phyloP scores from a whole-genome alignment of 2,113 vertebrate genomes.

The human region DNA sequence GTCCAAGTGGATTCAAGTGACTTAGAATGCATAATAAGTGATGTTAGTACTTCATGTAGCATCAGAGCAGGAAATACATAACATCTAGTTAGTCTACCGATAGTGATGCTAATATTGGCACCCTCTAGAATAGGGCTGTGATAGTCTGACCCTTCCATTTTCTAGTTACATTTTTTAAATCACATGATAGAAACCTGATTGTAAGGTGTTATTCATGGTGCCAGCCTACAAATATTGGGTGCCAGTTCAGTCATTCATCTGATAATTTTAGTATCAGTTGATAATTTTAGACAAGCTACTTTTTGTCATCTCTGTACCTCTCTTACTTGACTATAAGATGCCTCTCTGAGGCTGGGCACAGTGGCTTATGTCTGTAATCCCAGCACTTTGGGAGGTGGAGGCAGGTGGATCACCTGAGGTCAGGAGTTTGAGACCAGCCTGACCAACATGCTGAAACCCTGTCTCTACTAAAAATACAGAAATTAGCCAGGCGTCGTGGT shows the following conservation, averaged over 20 bases:
- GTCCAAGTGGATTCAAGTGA: not conserved
- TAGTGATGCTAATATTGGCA: not conserved
- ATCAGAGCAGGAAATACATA: not conserved
- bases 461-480: too few species aligned
- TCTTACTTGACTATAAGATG: not conserved
- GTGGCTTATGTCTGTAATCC: too few species aligned
- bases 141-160: not conserved
- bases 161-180: not conserved
- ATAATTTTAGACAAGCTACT: constrained; percentile 32
- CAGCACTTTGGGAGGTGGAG: too few species aligned
- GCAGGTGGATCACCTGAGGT: too few species aligned
- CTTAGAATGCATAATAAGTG: not conserved
- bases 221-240: not conserved
- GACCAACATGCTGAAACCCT: too few species aligned
- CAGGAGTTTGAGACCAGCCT: too few species aligned
- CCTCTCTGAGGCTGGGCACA: not conserved
- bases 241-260: not conserved
- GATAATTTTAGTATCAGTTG: constrained; percentile 25
- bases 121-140: not conserved
- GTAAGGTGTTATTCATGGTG: not conserved
- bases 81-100: not conserved
- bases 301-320: not conserved
- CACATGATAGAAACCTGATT: not conserved
- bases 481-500: too few species aligned
- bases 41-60: not conserved